phyloP scores from a whole-genome alignment of 1,140 invertebrate genomes.

The Caenorhabditis tropicalis region DNA sequence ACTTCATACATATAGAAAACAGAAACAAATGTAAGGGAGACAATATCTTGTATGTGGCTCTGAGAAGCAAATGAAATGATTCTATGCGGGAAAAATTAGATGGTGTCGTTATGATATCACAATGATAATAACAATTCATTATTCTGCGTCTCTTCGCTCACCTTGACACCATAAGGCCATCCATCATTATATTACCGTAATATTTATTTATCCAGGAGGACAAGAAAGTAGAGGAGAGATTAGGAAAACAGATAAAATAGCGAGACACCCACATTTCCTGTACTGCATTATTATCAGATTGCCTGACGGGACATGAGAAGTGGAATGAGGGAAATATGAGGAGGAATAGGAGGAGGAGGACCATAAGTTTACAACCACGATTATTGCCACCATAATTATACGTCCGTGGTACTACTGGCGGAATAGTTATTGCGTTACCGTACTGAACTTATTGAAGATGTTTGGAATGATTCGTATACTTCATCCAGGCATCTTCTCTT shows the following conservation, averaged over 20 bases:
- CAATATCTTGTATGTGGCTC: no score
- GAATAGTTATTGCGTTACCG: conserved; percentile 35
- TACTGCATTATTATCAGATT: conserved; percentile 32
- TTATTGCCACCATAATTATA: conserved; percentile 26
- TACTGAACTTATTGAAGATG: conserved; percentile 20
- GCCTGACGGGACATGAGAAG: not conserved
- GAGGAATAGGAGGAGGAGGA: not conserved
- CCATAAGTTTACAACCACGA: conserved; percentile 41
- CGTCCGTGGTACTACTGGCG: not conserved
- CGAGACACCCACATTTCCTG: conserved; percentile 10
- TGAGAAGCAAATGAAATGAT: not conserved
- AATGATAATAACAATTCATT: conserved; percentile 5
- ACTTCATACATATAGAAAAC: not conserved
- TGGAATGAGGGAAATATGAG: not conserved
- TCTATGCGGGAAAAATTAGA: not conserved
- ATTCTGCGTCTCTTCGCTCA: not conserved
- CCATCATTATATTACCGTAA: conserved; percentile 44
- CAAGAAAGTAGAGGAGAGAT: not conserved
- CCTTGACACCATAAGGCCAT: conserved; percentile 35
- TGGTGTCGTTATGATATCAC: conserved; percentile 13
- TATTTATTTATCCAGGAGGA: conserved; percentile 33
- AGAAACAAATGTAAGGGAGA: no score
- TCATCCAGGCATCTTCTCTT: not conserved
- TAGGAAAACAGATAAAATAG: conserved; percentile 40
- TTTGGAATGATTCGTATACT: not conserved